Evolutionary conservation across 1,140 invertebrate genomes (phyloP).

Genomic region (Stegodyphus mimosarum): DNA sequence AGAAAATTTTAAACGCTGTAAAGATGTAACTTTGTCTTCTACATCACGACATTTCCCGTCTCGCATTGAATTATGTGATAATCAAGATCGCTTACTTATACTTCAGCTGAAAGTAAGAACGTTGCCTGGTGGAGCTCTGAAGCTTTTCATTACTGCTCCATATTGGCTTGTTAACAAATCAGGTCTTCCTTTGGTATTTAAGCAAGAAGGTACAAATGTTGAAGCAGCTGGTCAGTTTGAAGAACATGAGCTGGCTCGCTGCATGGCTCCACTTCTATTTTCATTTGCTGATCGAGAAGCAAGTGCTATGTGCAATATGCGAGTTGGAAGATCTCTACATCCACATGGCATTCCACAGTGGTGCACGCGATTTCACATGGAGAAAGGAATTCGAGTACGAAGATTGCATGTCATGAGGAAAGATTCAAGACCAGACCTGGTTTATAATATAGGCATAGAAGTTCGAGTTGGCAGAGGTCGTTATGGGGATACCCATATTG

Average conservation of each 20-base stretch:
- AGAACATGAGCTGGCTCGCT: conserved; percentile 92
- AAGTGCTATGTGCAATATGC: conserved; percentile 69
- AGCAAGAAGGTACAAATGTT: conserved; percentile 81
- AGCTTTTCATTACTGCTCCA: conserved; percentile 79
- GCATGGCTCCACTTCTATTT: conserved; percentile 93
- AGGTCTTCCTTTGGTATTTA: conserved; percentile 92
- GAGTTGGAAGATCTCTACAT: conserved; percentile 80
- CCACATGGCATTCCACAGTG: conserved; percentile 77
- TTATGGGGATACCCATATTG: conserved; percentile 89
- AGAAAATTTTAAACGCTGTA: conserved; percentile 83
- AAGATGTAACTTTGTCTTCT: conserved; percentile 72
- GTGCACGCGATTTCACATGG: conserved; percentile 85
- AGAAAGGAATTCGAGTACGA: conserved; percentile 78
- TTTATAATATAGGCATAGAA: conserved; percentile 82
- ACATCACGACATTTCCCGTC: conserved; percentile 70
- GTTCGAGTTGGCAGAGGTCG: conserved; percentile 86
- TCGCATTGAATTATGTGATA: conserved; percentile 77
- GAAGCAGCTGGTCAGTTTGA: conserved; percentile 93
- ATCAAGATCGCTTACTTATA: conserved; percentile 77
- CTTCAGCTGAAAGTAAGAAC: conserved; percentile 75
- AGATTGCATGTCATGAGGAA: conserved; percentile 76
- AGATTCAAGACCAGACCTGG: conserved; percentile 69
- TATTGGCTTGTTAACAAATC: conserved; percentile 98
- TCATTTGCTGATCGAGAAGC: conserved; percentile 88
- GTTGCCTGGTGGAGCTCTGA: conserved; percentile 72